Evolutionary conservation across 2,888 invertebrate species (phyloP), one percentile per base, ranked within the genome.

Genomic region (Pecten maximus): DNA sequence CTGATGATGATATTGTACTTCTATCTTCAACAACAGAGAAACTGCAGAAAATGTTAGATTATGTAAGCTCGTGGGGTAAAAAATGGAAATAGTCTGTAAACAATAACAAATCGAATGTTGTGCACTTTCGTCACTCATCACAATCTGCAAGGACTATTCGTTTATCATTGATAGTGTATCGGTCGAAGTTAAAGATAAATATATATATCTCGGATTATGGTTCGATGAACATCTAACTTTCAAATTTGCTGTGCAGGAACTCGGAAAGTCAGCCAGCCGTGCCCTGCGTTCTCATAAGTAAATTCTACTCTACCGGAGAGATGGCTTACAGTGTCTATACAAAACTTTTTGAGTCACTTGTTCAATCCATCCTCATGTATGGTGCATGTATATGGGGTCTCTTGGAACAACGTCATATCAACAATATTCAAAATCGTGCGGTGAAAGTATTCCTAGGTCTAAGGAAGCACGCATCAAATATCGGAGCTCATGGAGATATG

Each of bases 191-290:
- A 40, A 28, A 48, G 44, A 44, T 19, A 35, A 39, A n/a, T 88
- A 88, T 23, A 88, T 16, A 40, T 88, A 88, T 40, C 44, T 88
- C 2, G 44, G 88, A 6, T 10, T 88, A 10, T 88, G 44, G 35
- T 40, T 88, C 12, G 50, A 44, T 23, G 88, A 88, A 23, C 23
- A 90, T 35, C 19, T 90, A 40, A 86, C n/a, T 10, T 88, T 90
- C 50, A 48, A 40, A 12, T 89, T 89, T 54, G 35, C 86, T 12
- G 40, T 19, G 16, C 48, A 88, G 54, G 88, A 88, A 88, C 88
- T 50, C 2, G 2, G 23, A n/a, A 48, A 88, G 50, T 88, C 88
- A 16, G 48, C 88, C 12, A 88, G 35, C 54, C n/a, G 88, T 6
- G 86, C 60, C 3, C n/a, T 88, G n/a, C n/a, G 44, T 44, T 12